Base-by-base conservation (phyloP, 35 echinoderm and acorn worm genomes). In the Patiria miniata region DNA sequence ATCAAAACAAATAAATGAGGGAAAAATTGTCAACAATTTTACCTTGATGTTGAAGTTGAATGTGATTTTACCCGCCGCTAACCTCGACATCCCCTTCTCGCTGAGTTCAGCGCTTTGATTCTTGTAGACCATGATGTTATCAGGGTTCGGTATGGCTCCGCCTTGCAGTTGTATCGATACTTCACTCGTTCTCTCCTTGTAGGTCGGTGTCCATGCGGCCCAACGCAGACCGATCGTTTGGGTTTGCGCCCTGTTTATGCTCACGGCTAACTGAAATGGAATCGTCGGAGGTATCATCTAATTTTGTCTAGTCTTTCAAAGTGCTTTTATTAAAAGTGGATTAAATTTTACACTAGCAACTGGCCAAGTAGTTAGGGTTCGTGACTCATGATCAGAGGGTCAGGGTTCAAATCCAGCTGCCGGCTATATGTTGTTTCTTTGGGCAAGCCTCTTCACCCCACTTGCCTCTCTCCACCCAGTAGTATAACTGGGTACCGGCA, bases 11-110 rank as follows among this genome's bases (percentile, higher is more conserved):
- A n/a, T n/a, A n/a, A n/a, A n/a, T n/a, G n/a, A n/a, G n/a, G n/a
- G n/a, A n/a, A n/a, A n/a, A n/a, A n/a, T n/a, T 19, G 55, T 61
- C 29, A 61, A 52, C 2, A 36, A 34, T 57, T 50, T 37, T 58
- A 98, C 96, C 92, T 98, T 98, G 39, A 86, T 17, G 37, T 94
- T 98, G 86, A 94, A 98, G 77, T 77, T 60, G 79, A 98, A 98
- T 8, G 83, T 80, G 7, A 98, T 81, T 21, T 84, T 86, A 15
- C 96, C 96, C 21, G 81, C 77, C 16, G 79, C 88, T 9, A 65
- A 78, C 53, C 89, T 82, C 1, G 84, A 85, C 76, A 78, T 82
- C 50, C 82, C 83, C 60, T 39, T 83, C 33, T 92, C 82, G 5
- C 40, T 52, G 28, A 81, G 37, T 18, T 39, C 44, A 78, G 61